Evolutionary conservation across 1,140 invertebrate species (phyloP), one percentile per base, ranked within the genome.

Genomic region (Pseudoatta argentina): DNA sequence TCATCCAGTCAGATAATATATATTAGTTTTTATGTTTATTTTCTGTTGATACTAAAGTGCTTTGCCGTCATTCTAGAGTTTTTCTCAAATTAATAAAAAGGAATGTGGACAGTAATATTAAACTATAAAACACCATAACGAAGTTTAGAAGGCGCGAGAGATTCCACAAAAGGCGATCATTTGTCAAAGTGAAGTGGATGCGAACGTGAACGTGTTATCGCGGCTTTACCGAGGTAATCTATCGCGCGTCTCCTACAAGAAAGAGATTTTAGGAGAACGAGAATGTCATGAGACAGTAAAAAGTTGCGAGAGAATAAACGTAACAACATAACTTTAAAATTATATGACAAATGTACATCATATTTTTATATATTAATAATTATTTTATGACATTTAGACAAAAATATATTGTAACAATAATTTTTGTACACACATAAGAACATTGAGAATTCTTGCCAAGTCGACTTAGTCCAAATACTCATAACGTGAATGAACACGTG

Each of bases 181-280:
- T 92, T 92, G 91, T 92, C 92, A 92, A 89, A 59, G 55, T 83
- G 88, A 92, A 92, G 88, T 92, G 87, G 92, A 92, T 88, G 90
- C 89, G 88, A 87, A 89, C 87, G 87, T 88, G 91, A 90, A 90
- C 90, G 88, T 89, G 90, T 92, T 92, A 92, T 92, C 91, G 79
- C 85, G 77, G 69, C 87, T 79, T 85, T 91, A 78, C 67, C 48
- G 69, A 82, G 85, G 86, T 88, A 92, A 92, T 92, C 92, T 86
- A 92, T 92, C 86, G 91, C 89, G 61, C 89, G 87, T 89, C 88
- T 81, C 85, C 64, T 83, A 69, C 86, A 72, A 59, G 85, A 89
- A 89, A 87, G 85, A 88, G 89, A 91, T 91, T 86, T 71, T 82
- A 61, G 12, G 18, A 59, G 61, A 81, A 83, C 61, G 61, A 59